phyloP scores from a whole-genome alignment of 2,797 vertebrate species.

The Poecilia velifera region DNA sequence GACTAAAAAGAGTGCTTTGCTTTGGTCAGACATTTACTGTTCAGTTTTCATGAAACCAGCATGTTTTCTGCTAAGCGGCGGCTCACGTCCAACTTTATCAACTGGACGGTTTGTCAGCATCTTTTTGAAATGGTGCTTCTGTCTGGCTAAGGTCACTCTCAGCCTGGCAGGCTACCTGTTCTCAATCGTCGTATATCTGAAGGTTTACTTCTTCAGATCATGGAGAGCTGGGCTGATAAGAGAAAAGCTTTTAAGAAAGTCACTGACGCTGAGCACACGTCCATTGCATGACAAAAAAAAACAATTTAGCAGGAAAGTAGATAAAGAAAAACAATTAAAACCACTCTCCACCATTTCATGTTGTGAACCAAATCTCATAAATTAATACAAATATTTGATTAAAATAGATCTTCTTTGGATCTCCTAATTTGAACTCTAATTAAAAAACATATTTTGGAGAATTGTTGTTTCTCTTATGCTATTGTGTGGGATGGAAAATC shows the following conservation, averaged over 20 bases:
- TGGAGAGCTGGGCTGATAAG: not conserved
- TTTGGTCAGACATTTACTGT: not conserved
- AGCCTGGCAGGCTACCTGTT: not conserved
- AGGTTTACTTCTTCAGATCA: not conserved
- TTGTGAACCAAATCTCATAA: not conserved
- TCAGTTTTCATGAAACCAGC: not conserved
- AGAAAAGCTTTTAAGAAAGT: not conserved
- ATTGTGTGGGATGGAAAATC: constrained; percentile 12
- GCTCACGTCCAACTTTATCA: not conserved
- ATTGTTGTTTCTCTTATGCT: not conserved
- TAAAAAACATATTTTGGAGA: not conserved
- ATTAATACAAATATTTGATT: not conserved
- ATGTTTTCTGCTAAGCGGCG: not conserved
- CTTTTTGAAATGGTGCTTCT: not conserved
- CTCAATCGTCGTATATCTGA: not conserved
- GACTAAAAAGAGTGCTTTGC: not conserved
- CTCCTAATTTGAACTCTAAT: not conserved
- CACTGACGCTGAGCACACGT: not conserved
- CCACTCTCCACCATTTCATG: not conserved
- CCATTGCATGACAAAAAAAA: not conserved
- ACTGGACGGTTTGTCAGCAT: not conserved
- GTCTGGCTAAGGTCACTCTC: not conserved
- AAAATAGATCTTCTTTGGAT: not conserved
- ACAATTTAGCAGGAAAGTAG: not conserved
- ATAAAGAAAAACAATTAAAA: not conserved